phyloP scores from a whole-genome alignment of 2,888 invertebrate genomes.

The Nemapogon koenigi region DNA sequence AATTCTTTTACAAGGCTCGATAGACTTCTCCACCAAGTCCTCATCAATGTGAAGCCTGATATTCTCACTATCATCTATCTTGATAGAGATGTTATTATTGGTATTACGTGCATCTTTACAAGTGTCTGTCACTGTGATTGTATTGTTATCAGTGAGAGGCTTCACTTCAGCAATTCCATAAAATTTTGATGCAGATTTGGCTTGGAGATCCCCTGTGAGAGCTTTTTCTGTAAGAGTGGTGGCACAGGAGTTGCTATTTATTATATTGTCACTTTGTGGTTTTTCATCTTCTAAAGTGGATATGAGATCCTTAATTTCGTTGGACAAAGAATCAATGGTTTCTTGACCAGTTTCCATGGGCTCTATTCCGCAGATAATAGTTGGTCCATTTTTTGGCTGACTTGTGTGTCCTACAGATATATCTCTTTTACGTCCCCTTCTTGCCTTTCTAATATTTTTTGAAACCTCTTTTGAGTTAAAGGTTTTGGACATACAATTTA shows the following conservation, averaged over 20 bases:
- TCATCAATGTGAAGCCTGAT: conserved; percentile 53
- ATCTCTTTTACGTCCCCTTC: conserved; percentile 50
- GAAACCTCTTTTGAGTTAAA: conserved; percentile 57
- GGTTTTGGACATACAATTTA: conserved; percentile 61
- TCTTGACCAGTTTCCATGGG: conserved; percentile 22
- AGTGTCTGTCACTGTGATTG: conserved; percentile 33
- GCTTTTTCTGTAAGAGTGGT: not conserved
- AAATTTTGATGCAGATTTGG: conserved; percentile 41
- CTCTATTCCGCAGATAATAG: conserved; percentile 1
- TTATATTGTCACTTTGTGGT: conserved; percentile 24
- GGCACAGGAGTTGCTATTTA: not conserved
- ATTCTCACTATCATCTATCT: conserved; percentile 51
- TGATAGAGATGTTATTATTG: no score
- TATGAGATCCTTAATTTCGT: conserved; percentile 56
- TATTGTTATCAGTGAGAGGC: conserved; percentile 40
- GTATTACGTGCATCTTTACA: no score
- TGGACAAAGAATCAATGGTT: conserved; percentile 48
- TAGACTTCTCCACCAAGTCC: conserved; percentile 41
- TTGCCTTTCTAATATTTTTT: conserved; percentile 54
- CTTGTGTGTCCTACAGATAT: no score
- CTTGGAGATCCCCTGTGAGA: conserved; percentile 21
- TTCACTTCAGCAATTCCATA: conserved; percentile 36
- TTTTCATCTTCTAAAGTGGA: conserved; percentile 51
- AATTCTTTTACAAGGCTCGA: conserved; percentile 31
- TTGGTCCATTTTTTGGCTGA: conserved; percentile 16